Percentiles rank a stretch among this genome's conserved stretches.
These are phyloP conservation scores for Hypolimnas misippus DNA, from an alignment of 2,888 invertebrate species.

Conservation along the genomic window DNA sequence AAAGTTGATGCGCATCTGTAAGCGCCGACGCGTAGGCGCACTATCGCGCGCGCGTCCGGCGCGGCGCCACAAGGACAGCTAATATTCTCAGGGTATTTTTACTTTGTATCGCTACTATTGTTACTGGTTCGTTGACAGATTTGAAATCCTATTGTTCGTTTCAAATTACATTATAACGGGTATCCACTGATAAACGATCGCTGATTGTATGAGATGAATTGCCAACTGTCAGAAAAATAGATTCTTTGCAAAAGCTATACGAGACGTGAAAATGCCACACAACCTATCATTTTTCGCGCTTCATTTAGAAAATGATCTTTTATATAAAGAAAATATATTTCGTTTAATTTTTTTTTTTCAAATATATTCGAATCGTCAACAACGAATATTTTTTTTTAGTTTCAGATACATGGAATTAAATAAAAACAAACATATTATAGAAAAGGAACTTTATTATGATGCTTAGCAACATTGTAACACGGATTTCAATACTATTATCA, in stretches of 20 bases:
- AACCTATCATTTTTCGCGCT: no score
- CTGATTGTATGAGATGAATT: no score
- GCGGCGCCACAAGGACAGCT: conserved; percentile 56
- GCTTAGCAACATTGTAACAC: background rate
- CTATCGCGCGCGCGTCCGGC: conserved; percentile 61
- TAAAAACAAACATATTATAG: conserved; percentile 17
- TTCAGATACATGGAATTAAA: background rate
- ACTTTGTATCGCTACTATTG: conserved; percentile 19
- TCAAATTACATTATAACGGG: background rate
- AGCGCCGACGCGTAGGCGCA: conserved; percentile 54
- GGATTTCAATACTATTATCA: background rate
- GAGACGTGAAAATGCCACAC: no score
- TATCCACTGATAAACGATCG: background rate
- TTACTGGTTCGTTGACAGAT: conserved; percentile 4
- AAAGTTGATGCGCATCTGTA: conserved; percentile 18
- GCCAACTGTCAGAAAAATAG: no score
- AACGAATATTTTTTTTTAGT: no score
- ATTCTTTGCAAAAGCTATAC: no score
- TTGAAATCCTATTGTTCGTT: background rate
- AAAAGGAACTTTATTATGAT: conserved; percentile 46
- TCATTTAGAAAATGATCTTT: no score
- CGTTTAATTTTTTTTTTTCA: no score
- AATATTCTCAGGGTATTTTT: conserved; percentile 22
- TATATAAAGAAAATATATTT: no score
- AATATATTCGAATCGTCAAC: no score